Conservation (phyloP, 1,140 invertebrate species). For the Coptotermes formosanus region DNA sequence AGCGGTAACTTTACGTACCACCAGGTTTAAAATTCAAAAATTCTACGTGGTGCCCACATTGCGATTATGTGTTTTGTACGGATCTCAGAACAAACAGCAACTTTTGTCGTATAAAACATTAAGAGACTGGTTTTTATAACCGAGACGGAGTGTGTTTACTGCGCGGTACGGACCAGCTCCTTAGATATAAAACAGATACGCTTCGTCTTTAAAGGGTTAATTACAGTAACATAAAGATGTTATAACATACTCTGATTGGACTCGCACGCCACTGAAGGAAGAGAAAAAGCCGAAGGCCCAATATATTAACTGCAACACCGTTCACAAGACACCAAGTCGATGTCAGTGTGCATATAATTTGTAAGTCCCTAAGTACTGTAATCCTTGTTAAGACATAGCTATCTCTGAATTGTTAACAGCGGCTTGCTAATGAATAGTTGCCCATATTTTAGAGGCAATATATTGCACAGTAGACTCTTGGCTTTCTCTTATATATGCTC, state of each 20-base stretch:
- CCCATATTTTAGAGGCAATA: slow-evolving; percentile 29
- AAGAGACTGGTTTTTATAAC: no score
- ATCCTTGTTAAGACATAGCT: slow-evolving; percentile 32
- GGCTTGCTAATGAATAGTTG: slow-evolving; percentile 33
- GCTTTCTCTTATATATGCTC: slow-evolving; percentile 20
- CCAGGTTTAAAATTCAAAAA: no score
- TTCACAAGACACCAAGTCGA: slow-evolving; percentile 7
- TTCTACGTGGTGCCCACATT: no score
- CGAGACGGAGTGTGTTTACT: no score
- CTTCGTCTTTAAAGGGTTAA: no score
- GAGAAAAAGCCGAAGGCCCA: background rate
- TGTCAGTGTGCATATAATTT: slow-evolving; percentile 27
- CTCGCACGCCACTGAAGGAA: background rate
- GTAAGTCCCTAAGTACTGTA: slow-evolving; percentile 33
- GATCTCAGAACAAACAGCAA: no score
- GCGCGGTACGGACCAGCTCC: no score
- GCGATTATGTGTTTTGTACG: no score
- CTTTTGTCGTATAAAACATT: no score
- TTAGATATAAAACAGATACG: no score
- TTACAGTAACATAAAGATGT: no score
- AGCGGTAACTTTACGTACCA: no score
- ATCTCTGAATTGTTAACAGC: slow-evolving; percentile 31
- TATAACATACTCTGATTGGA: background rate
- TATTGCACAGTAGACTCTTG: background rate
- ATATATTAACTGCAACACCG: slow-evolving; percentile 23